Evolutionary conservation across 1,140 invertebrate genomes (phyloP).

Genomic region (Teleopsis dalmanni): DNA sequence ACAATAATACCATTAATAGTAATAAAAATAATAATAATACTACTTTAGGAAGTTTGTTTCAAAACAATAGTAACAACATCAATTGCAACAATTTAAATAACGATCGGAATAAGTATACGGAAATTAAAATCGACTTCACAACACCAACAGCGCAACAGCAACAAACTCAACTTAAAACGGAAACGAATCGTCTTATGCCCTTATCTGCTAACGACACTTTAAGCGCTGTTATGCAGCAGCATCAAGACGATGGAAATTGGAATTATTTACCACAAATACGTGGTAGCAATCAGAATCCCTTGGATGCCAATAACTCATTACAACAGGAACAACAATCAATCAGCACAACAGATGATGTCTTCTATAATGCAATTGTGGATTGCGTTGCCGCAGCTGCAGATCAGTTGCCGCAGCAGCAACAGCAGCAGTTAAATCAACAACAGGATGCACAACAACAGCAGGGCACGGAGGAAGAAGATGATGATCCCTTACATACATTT

Average conservation of each 20-base stretch:
- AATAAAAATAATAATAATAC: constrained; percentile 18
- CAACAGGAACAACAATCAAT: constrained; percentile 4
- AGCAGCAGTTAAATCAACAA: constrained; percentile 5
- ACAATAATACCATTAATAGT: constrained; percentile 12
- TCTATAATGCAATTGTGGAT: constrained; percentile 33
- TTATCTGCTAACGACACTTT: constrained; percentile 23
- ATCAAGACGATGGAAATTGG: constrained; percentile 28
- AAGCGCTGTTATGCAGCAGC: constrained; percentile 16
- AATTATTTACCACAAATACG: constrained; percentile 26
- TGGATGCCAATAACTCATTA: neutral
- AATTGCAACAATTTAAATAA: constrained; percentile 4
- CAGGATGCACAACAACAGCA: neutral
- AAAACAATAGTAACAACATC: constrained; percentile 5
- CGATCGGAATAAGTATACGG: neutral
- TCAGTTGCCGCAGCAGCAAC: neutral
- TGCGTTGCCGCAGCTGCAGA: constrained; percentile 24
- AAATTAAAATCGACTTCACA: neutral
- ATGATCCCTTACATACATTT: constrained; percentile 39
- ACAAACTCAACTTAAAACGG: too few species aligned
- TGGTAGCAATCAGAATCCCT: constrained; percentile 14
- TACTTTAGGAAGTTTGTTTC: constrained; percentile 5
- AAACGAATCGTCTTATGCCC: neutral
- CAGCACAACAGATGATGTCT: constrained; percentile 18
- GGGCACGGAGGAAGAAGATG: constrained; percentile 34
- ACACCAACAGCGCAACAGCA: too few species aligned